phyloP scores from a whole-genome alignment of 1,140 invertebrate genomes.

The Coptotermes formosanus region DNA sequence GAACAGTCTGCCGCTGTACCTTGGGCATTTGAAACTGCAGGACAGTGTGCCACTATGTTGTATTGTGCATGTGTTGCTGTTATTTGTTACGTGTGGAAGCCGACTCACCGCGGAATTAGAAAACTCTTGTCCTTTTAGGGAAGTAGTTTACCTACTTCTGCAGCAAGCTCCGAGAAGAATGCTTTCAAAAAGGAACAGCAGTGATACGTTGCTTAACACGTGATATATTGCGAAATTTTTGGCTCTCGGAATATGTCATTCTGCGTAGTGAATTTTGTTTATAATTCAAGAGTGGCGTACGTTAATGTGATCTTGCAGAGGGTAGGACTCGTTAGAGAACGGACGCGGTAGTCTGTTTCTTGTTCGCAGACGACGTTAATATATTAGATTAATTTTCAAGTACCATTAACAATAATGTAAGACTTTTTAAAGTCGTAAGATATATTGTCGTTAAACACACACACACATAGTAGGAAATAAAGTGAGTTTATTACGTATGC shows the following conservation, averaged over 20 bases:
- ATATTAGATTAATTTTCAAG: too few species aligned
- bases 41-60: neutral
- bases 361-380: too few species aligned
- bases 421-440: too few species aligned
- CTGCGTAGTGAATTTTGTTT: neutral
- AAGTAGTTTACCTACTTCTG: neutral
- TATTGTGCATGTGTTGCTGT: constrained; percentile 6
- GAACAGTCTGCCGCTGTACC: too few species aligned
- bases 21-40: too few species aligned
- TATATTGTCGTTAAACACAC: too few species aligned
- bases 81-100: neutral
- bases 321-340: too few species aligned
- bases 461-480: too few species aligned
- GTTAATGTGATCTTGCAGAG: neutral
- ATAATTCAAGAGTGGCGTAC: neutral
- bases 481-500: too few species aligned
- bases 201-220: neutral
- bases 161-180: neutral
- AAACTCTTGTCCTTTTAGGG: constrained; percentile 13
- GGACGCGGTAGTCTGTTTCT: too few species aligned
- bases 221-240: constrained; percentile 10
- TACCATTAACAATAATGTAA: too few species aligned
- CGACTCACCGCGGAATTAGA: constrained; percentile 10
- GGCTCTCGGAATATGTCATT: neutral
- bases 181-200: constrained; percentile 5